Evolutionary conservation across 92 coral and sea anemone species (phyloP).

Genomic region (Zoanthus sociatus): DNA sequence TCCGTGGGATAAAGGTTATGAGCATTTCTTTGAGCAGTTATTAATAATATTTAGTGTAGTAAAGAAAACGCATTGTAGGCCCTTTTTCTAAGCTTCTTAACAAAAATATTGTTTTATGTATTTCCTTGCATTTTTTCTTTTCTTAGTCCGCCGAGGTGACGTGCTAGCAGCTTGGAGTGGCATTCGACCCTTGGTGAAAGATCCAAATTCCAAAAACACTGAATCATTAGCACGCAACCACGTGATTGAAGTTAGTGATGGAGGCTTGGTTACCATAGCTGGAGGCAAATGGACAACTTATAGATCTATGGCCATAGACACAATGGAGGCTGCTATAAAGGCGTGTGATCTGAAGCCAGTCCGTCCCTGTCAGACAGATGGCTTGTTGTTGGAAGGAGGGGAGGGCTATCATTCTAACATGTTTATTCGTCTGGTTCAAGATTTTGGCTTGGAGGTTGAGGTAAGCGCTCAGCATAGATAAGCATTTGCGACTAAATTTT

Average conservation of each 20-base stretch:
- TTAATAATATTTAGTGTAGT: too few species aligned
- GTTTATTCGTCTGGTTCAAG: constrained; percentile 88
- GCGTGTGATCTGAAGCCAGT: constrained; percentile 83
- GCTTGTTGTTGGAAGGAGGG: constrained; percentile 94
- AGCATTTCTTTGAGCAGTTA: too few species aligned
- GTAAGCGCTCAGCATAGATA: constrained; percentile 32
- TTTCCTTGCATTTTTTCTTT: too few species aligned
- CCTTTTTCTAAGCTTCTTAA: too few species aligned
- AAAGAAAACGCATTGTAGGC: too few species aligned
- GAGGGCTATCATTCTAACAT: constrained; percentile 86
- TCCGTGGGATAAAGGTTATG: too few species aligned
- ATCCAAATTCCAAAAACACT: constrained; percentile 93
- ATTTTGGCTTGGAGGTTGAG: constrained; percentile 95
- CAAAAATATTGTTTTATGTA: too few species aligned
- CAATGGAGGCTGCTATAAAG: constrained; percentile 91
- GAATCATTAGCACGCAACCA: constrained; percentile 96
- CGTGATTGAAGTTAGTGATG: constrained; percentile 88
- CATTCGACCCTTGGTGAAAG: constrained; percentile 90
- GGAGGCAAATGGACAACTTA: constrained; percentile 99
- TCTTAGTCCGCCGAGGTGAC: constrained; percentile 91
- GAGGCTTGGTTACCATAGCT: constrained; percentile 94
- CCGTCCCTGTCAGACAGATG: constrained; percentile 93
- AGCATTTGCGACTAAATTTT: too few species aligned
- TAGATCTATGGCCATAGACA: constrained; percentile 93
- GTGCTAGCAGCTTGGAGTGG: constrained; percentile 99